Evolutionary conservation across 2,888 invertebrate genomes (phyloP), one percentile per base, ranked within the genome.

Genomic region (Zaprionus obscuricornis): DNA sequence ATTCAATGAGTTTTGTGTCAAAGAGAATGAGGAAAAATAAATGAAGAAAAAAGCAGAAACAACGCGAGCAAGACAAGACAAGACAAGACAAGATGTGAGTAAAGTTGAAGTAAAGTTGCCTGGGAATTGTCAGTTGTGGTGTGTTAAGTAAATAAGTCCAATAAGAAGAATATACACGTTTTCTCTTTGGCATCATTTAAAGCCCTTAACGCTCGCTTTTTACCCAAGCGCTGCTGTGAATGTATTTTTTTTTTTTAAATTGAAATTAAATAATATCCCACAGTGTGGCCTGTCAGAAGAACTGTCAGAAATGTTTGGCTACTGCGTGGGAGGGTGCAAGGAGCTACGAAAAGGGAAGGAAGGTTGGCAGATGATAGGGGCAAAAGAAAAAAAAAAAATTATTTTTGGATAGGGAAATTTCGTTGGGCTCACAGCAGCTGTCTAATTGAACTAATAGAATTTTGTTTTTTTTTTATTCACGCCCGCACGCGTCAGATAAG

Each of bases 371-470:
- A n/a, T n/a, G n/a, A n/a, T n/a, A n/a, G n/a, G n/a, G n/a, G n/a
- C n/a, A n/a, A n/a, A n/a, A n/a, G n/a, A n/a, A n/a, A n/a, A n/a
- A n/a, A n/a, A n/a, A n/a, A n/a, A n/a, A n/a, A n/a, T 10, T 6
- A 29, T 6, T 29, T 6, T 29, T 6, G 8, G 4, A 6, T 24
- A 24, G 11, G n/a, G 4, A 29, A 3, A 29, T 29, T 6, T 11
- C 8, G 29, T 27, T 11, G 31, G 20, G 36, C 39, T 17, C 47
- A 47, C 34, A 40, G 60, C 40, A 64, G 56, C 60, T 64, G 64
- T 74, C 66, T 77, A 81, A 77, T 77, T 77, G 72, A 81, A 77
- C 77, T 74, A 77, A 77, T 77, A 74, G 66, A 74, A 69, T 68
- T 57, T n/a, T n/a, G n/a, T 29, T 34, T 29, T 40, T 27, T 59